Evolutionary conservation across 2,888 invertebrate genomes (phyloP).

Genomic region (Elgonia sp.): DNA sequence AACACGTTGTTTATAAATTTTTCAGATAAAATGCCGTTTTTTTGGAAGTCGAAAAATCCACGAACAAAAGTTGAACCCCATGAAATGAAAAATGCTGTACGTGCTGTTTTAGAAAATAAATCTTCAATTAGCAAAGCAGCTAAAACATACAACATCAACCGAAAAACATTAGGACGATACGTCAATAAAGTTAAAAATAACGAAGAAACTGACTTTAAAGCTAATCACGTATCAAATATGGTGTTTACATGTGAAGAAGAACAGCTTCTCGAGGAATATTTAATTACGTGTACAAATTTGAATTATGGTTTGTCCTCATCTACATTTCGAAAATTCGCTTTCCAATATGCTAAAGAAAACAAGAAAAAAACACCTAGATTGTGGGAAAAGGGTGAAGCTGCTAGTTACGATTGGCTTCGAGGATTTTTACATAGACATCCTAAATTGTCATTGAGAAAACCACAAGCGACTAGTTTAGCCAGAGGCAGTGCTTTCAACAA

Average conservation of each 20-base stretch:
- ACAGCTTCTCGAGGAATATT: background rate
- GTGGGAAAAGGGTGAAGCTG: background rate
- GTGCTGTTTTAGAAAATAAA: background rate
- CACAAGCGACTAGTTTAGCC: conserved; percentile 12
- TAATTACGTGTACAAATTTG: conserved; percentile 2
- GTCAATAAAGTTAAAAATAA: background rate
- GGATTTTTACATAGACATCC: conserved; percentile 3
- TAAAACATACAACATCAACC: background rate
- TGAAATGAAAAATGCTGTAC: background rate
- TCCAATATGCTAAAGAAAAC: background rate
- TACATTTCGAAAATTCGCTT: background rate
- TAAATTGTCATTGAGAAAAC: background rate
- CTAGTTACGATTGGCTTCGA: conserved; percentile 25
- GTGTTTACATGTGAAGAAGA: conserved; percentile 14
- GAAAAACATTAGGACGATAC: conserved; percentile 5
- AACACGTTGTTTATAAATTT: no score
- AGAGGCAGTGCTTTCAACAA: conserved; percentile 24
- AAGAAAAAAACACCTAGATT: background rate
- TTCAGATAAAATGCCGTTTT: background rate
- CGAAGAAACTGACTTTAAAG: conserved; percentile 2
- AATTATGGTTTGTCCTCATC: background rate
- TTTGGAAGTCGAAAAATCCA: background rate
- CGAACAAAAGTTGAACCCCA: background rate
- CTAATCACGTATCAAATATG: background rate
- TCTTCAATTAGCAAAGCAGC: background rate